A percentile compares a stretch with the other conserved stretches of the same genome.
phyloP scores from a whole-genome alignment of 2,888 invertebrate species.

The Agrypnus murinus region DNA sequence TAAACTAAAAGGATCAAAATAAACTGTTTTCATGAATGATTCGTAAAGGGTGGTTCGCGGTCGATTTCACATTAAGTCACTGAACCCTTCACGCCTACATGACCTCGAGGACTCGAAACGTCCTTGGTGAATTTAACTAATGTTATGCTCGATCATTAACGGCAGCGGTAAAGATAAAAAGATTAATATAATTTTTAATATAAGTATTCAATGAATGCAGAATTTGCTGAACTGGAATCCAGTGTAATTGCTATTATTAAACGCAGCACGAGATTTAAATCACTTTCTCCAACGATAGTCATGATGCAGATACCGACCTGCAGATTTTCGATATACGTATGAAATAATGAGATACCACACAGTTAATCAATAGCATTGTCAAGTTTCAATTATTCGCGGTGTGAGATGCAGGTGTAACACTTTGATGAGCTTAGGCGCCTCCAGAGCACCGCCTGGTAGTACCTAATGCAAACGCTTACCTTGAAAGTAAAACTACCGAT shows the following conservation, averaged over 20 bases:
- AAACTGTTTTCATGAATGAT: constrained; percentile 18
- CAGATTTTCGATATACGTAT: constrained; percentile 10
- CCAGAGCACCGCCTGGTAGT: constrained; percentile 23
- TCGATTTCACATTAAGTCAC: constrained; percentile 35
- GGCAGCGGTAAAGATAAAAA: constrained; percentile 16
- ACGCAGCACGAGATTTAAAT: constrained; percentile 41
- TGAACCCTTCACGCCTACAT: constrained; percentile 42
- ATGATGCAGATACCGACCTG: constrained; percentile 31
- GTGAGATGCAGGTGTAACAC: constrained; percentile 32
- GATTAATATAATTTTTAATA: constrained; percentile 21
- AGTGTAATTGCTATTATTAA: constrained; percentile 36
- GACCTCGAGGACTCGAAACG: constrained; percentile 40
- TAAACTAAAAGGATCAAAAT: neutral
- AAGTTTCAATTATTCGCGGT: constrained; percentile 33
- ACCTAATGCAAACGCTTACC: constrained; percentile 31
- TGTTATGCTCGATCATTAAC: constrained; percentile 10
- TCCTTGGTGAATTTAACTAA: constrained; percentile 40
- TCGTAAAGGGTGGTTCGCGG: constrained; percentile 38
- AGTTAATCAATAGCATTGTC: constrained; percentile 27
- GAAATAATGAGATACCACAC: constrained; percentile 15
- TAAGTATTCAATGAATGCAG: constrained; percentile 41
- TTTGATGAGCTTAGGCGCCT: constrained; percentile 22
- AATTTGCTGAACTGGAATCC: constrained; percentile 32
- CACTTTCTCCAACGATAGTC: constrained; percentile 43
- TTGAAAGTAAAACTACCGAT: constrained; percentile 38